These are phyloP conservation scores for Stegana nigrithorax DNA, from an alignment of 2,888 invertebrate genomes.

Conservation along the genomic window DNA sequence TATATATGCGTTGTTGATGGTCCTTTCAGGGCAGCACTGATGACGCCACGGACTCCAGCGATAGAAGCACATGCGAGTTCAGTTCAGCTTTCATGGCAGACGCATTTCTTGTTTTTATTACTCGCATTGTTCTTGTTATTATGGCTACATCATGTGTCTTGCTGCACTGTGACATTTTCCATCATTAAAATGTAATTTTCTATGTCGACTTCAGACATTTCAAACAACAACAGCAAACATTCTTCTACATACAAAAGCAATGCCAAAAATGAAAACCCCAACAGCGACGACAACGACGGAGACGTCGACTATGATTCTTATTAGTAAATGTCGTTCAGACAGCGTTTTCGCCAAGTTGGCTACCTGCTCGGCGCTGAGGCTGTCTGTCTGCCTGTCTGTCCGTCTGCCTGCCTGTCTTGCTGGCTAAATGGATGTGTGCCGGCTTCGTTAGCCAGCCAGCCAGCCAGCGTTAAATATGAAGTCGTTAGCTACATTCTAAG, in stretches of 20 bases:
- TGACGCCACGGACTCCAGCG: too few species aligned
- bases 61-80: too few species aligned
- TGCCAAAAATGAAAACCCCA: constrained; percentile 16
- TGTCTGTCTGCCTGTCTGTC: background rate
- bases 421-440: background rate
- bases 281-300: constrained; percentile 7
- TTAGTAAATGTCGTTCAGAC: constrained; percentile 9
- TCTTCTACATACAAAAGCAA: constrained; percentile 8
- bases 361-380: background rate
- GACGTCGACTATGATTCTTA: constrained; percentile 31
- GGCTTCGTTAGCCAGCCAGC: constrained; percentile 12
- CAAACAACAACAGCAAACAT: constrained; percentile 30
- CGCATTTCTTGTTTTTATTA: constrained; percentile 24
- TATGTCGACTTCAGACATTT: constrained; percentile 59
- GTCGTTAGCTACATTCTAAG: constrained; percentile 19
- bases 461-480: constrained; percentile 56
- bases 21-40: background rate
- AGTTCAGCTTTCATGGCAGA: background rate
- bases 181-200: constrained; percentile 60
- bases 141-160: constrained; percentile 33
- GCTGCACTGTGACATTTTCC: constrained; percentile 32
- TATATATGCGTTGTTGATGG: too few species aligned
- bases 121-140: constrained; percentile 27
- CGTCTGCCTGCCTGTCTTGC: background rate
- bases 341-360: background rate